Conservation (phyloP, 1,140 invertebrate genomes). For the Drosophila mayri region DNA sequence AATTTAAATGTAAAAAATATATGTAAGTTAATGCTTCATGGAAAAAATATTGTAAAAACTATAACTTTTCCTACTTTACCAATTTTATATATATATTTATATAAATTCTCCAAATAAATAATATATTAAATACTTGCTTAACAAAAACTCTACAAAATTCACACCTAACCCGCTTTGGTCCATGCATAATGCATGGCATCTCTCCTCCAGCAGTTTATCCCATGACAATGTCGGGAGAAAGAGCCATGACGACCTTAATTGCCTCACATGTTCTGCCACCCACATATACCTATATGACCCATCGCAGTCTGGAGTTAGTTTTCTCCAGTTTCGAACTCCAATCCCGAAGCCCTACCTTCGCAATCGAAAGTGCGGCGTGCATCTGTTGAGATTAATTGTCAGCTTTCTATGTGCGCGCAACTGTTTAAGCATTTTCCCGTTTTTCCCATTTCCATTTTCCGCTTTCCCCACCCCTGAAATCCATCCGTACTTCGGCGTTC, state of each 20-base stretch:
- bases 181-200: conserved; percentile 63
- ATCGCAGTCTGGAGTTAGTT: conserved; percentile 56
- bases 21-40: too few relatives aligned
- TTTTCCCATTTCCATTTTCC: conserved; percentile 49
- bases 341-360: conserved; percentile 30
- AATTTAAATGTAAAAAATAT: neutral
- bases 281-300: conserved; percentile 32
- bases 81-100: too few relatives aligned
- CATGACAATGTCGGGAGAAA: conserved; percentile 43
- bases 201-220: conserved; percentile 12
- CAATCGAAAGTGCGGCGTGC: conserved; percentile 47
- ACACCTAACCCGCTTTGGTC: neutral
- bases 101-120: neutral
- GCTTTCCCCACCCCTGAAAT: conserved; percentile 1
- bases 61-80: neutral
- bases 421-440: conserved; percentile 60
- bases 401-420: conserved; percentile 63
- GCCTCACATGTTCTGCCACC: conserved; percentile 68
- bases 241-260: conserved; percentile 59
- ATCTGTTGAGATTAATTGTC: conserved; percentile 70
- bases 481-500: neutral
- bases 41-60: neutral
- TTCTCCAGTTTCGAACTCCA: conserved; percentile 48
- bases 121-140: neutral
- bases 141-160: neutral